Conservation (phyloP, 1,140 invertebrate genomes). For the Drosophila watanabei region DNA sequence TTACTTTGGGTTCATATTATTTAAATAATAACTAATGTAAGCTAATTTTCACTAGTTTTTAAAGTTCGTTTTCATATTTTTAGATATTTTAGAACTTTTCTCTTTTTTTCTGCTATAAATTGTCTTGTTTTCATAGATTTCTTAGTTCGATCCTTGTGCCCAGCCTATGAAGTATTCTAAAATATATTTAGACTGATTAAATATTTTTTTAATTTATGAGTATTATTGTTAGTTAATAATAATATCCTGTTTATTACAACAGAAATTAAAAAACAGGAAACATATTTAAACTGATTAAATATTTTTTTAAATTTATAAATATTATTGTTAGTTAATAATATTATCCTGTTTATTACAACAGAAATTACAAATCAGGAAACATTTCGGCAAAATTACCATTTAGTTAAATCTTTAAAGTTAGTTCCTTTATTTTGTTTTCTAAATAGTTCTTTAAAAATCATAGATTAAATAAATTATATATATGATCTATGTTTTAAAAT, state of each 20-base stretch:
- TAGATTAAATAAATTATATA: not conserved
- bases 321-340: not conserved
- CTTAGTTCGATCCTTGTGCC: not conserved
- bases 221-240: too few relatives aligned
- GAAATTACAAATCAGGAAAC: not conserved
- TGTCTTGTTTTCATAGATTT: not conserved
- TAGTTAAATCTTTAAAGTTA: not conserved
- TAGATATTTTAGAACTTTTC: not conserved
- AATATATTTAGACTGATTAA: too few relatives aligned
- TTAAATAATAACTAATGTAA: not conserved
- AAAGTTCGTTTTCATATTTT: too few relatives aligned
- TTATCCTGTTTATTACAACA: not conserved
- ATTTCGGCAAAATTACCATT: too few relatives aligned
- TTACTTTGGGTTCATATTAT: not conserved
- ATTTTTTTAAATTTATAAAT: not conserved
- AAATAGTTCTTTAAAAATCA: not conserved
- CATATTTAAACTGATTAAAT: too few relatives aligned
- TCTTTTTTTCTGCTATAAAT: not conserved
- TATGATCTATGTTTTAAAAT: not conserved
- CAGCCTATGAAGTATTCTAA: too few relatives aligned
- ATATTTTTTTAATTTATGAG: too few relatives aligned
- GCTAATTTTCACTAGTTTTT: too few relatives aligned
- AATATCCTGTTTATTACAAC: too few relatives aligned
- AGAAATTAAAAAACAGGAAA: too few relatives aligned
- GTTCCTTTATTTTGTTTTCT: not conserved